Evolutionary conservation across 2,888 invertebrate species (phyloP), one percentile per base, ranked within the genome.

Genomic region (Hydrotaea cyrtoneurina): DNA sequence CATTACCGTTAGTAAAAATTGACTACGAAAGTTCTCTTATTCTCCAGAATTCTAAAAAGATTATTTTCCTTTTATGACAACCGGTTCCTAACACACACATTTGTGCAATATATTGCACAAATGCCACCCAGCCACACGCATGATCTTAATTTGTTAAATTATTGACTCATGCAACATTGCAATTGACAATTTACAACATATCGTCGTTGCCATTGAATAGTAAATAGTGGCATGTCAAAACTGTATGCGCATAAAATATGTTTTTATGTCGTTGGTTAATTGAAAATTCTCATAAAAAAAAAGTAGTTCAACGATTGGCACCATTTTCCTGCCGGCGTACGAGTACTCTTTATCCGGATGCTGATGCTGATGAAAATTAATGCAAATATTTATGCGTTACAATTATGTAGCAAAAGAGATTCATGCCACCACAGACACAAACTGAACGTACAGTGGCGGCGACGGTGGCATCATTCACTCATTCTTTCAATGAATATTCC

Each of bases 81-180:
- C 31, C 31, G 31, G 31, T 31, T 2, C 31, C 7, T 31, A 10
- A 39, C 2, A 39, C 39, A 13, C 11, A 39, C 39, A 39, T 39
- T 1, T 39, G 39, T 13, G 7, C 39, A 39, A 1, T 13, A 39
- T 10, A 39, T 39, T 39, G n/a, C 39, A 2, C 39, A 8, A 1
- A 39, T 39, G 11, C 39, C 39, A 39, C 13, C 39, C 39, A 10
- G 3, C 11, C 39, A 10, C 39, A 8, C 13, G 11, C 26, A 46
- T 79, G 82, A 72, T 79, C 82, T 85, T 79, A 85, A 85, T 82
- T 85, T 73, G 23, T 39, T 82, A 82, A 85, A 73, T 85, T 85
- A 82, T 79, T 69, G 81, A 26, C 79, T 57, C 82, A 82, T 76
- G 82, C 85, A 77, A 79, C 59, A 74, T 73, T 77, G 76, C 43